Conservation (phyloP, 2,888 invertebrate genomes). For the Callosobruchus maculatus region DNA sequence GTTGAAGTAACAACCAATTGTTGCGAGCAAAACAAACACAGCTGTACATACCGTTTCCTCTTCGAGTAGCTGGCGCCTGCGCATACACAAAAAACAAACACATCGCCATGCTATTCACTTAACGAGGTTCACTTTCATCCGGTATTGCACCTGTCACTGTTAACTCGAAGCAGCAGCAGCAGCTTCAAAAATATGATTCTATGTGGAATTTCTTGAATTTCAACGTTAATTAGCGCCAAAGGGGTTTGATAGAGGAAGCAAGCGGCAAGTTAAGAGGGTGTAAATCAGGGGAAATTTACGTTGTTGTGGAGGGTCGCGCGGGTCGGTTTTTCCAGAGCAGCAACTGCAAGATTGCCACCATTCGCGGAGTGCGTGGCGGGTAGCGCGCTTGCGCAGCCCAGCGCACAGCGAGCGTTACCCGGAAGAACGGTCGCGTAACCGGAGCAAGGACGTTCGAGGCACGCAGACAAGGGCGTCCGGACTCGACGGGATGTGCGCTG, state of each 20-base stretch:
- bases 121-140: not conserved
- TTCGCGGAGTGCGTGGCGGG: not conserved
- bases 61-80: slow-evolving; percentile 38
- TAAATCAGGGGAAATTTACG: not conserved
- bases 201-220: too few species aligned
- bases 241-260: not conserved
- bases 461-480: not conserved
- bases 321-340: not conserved
- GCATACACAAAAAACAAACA: slow-evolving; percentile 28
- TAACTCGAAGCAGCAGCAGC: not conserved
- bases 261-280: not conserved
- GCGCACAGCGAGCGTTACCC: not conserved
- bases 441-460: not conserved
- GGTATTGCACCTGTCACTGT: not conserved
- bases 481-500: not conserved
- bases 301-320: not conserved
- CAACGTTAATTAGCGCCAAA: not conserved
- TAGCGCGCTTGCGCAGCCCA: not conserved
- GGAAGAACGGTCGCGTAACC: not conserved
- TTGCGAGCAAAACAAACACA: not conserved
- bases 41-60: slow-evolving; percentile 40
- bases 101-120: slow-evolving; percentile 13
- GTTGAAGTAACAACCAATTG: not conserved
- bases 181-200: too few species aligned
- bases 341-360: not conserved